Evolutionary conservation across 1,140 invertebrate species (phyloP).

Genomic region (Rhopalosiphum maidis): DNA sequence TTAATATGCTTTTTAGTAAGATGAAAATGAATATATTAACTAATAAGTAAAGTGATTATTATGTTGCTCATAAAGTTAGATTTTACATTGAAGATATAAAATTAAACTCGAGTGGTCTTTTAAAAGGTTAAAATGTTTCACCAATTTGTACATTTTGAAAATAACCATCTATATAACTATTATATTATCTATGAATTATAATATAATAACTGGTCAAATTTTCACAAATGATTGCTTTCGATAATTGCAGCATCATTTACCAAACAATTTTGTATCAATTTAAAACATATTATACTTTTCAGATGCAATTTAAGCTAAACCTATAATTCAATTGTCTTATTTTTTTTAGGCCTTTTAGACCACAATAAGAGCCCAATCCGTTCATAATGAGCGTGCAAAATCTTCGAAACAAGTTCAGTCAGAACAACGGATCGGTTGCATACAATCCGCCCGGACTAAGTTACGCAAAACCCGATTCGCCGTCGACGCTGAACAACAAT

Average conservation of each 20-base stretch:
- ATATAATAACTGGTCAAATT: background rate
- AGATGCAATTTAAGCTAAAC: background rate
- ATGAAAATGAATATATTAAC: background rate
- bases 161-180: background rate
- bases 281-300: background rate
- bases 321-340: background rate
- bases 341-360: background rate
- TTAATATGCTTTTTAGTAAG: background rate
- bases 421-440: conserved; percentile 33
- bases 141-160: background rate
- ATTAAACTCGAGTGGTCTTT: background rate
- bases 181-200: background rate
- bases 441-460: conserved; percentile 51
- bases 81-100: background rate
- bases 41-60: background rate
- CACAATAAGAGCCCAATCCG: background rate
- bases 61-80: background rate
- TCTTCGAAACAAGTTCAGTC: conserved; percentile 58
- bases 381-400: conserved; percentile 59
- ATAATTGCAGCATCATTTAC: background rate
- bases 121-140: background rate
- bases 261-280: background rate
- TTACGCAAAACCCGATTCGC: conserved; percentile 25
- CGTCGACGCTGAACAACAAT: background rate
- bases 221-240: background rate